Evolutionary conservation across 2,888 invertebrate genomes (phyloP), one percentile per base, ranked within the genome.

Genomic region (Xylophagus ater): DNA sequence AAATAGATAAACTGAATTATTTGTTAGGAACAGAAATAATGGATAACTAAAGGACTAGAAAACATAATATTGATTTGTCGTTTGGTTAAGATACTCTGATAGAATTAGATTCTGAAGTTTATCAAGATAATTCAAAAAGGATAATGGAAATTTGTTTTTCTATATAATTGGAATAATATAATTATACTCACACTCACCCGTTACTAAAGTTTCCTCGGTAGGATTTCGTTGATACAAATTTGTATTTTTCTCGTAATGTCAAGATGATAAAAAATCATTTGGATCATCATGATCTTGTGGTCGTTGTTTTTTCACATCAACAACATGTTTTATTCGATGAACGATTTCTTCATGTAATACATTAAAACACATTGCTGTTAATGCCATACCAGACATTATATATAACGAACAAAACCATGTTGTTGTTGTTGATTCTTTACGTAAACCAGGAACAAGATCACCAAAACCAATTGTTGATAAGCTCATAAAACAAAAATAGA

Each of bases 401-500:
- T 88, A 88, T 41, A 80, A 76, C 19, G 87, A 87, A 65, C 86
- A 87, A 63, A 88, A 87, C 88, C 88, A 88, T 46, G 87, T 71
- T 21, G 85, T 84, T 19, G 77, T 73, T 58, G 73, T 73, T 21
- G 65, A 63, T 41, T 65, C 65, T 10, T 61, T 53, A 0, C 56
- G 52, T 36, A 71, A 61, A 20, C 85, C 85, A 35, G 87, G 86
- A 49, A 86, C 73, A 67, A 87, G 76, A 57, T 86, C 86, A 44
- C 87, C 88, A 51, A 89, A 89, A 21, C 92, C 92, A 55, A 88
- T 89, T 12, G 90, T 90, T 54, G 86, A 89, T 56, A 93, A 72
- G 50, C 89, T 86, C 81, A 93, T 92, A 65, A 94, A 94, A 66
- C 92, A 93, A 67, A 93, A 94, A 66, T 87, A 94, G 55, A 89